A percentile compares a stretch with the other conserved stretches of the same genome.
phyloP scores from a whole-genome alignment of 35 echinoderm and acorn worm species.

The Amphiura filiformis region DNA sequence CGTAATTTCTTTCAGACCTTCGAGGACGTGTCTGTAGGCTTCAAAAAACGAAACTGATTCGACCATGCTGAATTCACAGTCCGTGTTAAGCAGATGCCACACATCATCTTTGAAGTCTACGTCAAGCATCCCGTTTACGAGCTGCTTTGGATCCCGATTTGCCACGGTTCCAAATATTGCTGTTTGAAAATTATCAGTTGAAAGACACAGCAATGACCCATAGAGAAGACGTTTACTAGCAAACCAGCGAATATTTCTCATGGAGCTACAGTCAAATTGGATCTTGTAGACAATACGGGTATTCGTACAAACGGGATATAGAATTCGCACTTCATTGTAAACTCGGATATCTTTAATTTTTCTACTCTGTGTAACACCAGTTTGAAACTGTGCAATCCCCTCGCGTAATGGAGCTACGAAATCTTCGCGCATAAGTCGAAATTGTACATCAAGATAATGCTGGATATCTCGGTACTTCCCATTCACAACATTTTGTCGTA shows the following conservation, averaged over 20 bases:
- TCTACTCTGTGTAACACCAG: not conserved
- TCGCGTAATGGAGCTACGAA: constrained; percentile 54
- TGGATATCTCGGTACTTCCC: constrained; percentile 35
- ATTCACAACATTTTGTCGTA: constrained; percentile 37
- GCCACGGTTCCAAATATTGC: constrained; percentile 54
- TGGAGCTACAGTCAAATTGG: constrained; percentile 32
- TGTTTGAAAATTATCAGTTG: constrained; percentile 47
- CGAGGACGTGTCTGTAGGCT: constrained; percentile 70
- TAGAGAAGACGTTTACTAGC: constrained; percentile 46
- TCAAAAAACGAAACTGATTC: constrained; percentile 87
- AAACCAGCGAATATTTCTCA: constrained; percentile 56
- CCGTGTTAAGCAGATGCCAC: not conserved
- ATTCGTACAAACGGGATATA: not conserved
- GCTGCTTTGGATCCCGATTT: constrained; percentile 34
- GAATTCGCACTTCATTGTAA: constrained; percentile 29
- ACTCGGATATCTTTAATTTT: constrained; percentile 46
- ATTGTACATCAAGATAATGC: constrained; percentile 77
- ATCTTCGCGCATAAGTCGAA: constrained; percentile 59
- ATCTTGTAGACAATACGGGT: not conserved
- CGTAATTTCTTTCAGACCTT: constrained; percentile 59
- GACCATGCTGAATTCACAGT: constrained; percentile 54
- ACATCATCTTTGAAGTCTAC: constrained; percentile 33
- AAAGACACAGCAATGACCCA: constrained; percentile 51
- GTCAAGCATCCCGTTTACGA: constrained; percentile 41
- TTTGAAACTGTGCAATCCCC: constrained; percentile 49